Evolutionary conservation across 2,888 invertebrate species (phyloP).

Genomic region (Agrochola litura): DNA sequence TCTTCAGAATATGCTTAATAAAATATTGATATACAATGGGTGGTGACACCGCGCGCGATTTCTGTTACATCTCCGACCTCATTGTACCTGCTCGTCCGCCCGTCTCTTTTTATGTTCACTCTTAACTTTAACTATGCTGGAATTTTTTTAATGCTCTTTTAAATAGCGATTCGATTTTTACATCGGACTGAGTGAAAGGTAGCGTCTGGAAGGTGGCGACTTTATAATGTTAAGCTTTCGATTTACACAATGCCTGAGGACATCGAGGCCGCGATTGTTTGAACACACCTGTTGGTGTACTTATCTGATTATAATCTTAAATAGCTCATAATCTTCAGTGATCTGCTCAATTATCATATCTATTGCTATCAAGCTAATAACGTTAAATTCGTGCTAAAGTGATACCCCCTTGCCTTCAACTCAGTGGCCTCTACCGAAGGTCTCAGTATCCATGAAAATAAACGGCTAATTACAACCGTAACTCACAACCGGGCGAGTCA

Average conservation of each 20-base stretch:
- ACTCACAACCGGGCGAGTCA: constrained; percentile 67
- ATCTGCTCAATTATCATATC: constrained; percentile 34
- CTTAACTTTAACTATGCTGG: constrained; percentile 55
- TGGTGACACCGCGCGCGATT: constrained; percentile 79
- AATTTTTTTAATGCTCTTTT: constrained; percentile 53
- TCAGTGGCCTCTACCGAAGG: constrained; percentile 51
- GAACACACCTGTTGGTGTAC: constrained; percentile 31
- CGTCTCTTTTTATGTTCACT: constrained; percentile 66
- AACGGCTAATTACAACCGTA: constrained; percentile 69
- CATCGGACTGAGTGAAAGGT: constrained; percentile 54
- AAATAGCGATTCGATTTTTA: constrained; percentile 59
- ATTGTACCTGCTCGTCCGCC: constrained; percentile 72
- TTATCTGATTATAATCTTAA: constrained; percentile 27
- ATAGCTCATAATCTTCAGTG: constrained; percentile 36
- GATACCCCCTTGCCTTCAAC: constrained; percentile 33
- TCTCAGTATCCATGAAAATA: constrained; percentile 59
- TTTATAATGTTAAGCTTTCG: constrained; percentile 49
- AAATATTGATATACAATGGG: constrained; percentile 87
- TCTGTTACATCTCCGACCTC: constrained; percentile 73
- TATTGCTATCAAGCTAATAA: constrained; percentile 22
- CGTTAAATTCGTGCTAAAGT: constrained; percentile 13
- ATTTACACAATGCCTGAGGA: constrained; percentile 49
- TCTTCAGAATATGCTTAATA: constrained; percentile 83
- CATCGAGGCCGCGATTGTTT: constrained; percentile 41
- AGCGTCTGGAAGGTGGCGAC: constrained; percentile 33